Evolutionary conservation across 2,888 invertebrate species (phyloP).

Genomic region (Coremacera marginata): DNA sequence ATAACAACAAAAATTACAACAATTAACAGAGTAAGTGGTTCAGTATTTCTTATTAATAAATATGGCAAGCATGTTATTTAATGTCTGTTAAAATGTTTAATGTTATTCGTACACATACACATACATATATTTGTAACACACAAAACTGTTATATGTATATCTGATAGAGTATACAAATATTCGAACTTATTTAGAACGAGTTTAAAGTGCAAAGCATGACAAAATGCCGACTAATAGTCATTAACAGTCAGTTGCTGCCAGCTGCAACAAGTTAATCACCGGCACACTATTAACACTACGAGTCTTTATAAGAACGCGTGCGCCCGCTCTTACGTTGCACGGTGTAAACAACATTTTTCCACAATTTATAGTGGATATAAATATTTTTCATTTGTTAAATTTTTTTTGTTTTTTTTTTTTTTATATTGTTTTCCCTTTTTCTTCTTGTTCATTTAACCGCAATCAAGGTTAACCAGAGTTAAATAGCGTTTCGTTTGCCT

Average conservation of each 20-base stretch:
- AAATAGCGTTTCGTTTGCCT: not conserved
- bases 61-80: too few species aligned
- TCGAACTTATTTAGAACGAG: not conserved
- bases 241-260: not conserved
- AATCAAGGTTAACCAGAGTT: constrained; percentile 17
- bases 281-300: not conserved
- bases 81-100: too few species aligned
- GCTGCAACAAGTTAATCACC: constrained; percentile 14
- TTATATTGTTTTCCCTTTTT: not conserved
- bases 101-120: too few species aligned
- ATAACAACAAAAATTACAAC: too few species aligned
- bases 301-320: too few species aligned
- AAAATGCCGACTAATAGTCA: not conserved
- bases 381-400: constrained; percentile 2
- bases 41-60: too few species aligned
- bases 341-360: not conserved
- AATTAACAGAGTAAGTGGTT: too few species aligned
- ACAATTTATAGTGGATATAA: not conserved
- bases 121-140: too few species aligned
- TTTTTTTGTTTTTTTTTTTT: not conserved
- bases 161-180: not conserved
- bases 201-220: not conserved
- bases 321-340: not conserved
- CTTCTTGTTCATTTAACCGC: constrained; percentile 7
- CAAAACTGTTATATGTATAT: too few species aligned